phyloP scores from a whole-genome alignment of 1,140 invertebrate species.

The Pogonomyrmex californicus region DNA sequence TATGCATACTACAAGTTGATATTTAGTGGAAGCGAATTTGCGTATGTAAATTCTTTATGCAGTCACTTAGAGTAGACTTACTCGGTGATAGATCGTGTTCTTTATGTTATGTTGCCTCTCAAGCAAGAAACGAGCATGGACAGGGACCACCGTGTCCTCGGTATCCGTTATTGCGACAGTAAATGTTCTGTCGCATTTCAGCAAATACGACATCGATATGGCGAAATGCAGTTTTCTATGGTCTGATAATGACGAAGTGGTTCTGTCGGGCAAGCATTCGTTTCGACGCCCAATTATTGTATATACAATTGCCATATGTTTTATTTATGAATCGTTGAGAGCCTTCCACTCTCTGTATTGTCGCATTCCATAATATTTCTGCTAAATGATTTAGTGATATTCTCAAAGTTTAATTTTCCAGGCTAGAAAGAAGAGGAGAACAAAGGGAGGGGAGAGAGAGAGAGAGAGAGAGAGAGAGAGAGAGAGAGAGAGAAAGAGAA shows the following conservation, averaged over 20 bases:
- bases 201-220: slow-evolving; percentile 76
- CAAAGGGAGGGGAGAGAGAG: too few relatives aligned
- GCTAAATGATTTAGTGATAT: slow-evolving; percentile 6
- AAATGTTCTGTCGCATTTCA: slow-evolving; percentile 75
- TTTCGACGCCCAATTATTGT: slow-evolving; percentile 66
- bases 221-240: slow-evolving; percentile 74
- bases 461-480: too few relatives aligned
- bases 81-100: slow-evolving; percentile 27
- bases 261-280: slow-evolving; percentile 58
- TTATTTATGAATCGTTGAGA: slow-evolving; percentile 16
- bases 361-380: not conserved
- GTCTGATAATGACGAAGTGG: slow-evolving; percentile 76
- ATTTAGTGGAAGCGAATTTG: slow-evolving; percentile 33
- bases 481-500: too few relatives aligned
- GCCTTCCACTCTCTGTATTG: not conserved
- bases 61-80: not conserved
- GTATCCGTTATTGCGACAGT: slow-evolving; percentile 76
- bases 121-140: slow-evolving; percentile 43
- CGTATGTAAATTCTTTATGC: slow-evolving; percentile 11
- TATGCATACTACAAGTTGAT: not conserved
- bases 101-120: slow-evolving; percentile 4
- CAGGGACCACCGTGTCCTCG: slow-evolving; percentile 37
- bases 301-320: slow-evolving; percentile 19
- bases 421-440: too few relatives aligned
- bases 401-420: slow-evolving; percentile 10